A percentile compares a stretch with the other conserved stretches of the same genome.
These are phyloP conservation scores for Bucorvus abyssinicus DNA, from an alignment of 2,797 vertebrate species.

Conservation along the genomic window DNA sequence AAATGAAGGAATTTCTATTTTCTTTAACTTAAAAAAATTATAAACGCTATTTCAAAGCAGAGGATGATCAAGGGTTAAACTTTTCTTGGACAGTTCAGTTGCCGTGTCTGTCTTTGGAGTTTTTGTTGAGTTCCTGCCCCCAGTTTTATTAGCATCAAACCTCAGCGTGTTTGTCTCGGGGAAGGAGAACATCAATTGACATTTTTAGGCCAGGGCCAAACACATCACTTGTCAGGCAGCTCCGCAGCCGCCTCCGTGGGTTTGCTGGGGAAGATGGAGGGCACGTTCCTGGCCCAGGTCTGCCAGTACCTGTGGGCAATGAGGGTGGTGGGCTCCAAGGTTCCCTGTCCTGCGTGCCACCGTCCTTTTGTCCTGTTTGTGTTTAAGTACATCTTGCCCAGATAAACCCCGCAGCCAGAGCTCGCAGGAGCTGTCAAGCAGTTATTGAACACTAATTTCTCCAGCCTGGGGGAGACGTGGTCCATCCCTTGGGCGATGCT, in stretches of 20 bases:
- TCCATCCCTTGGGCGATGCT: background rate
- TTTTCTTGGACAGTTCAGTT: background rate
- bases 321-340: background rate
- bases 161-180: background rate
- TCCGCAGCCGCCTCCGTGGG: background rate
- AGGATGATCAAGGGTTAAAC: background rate
- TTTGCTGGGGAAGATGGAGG: fast-evolving
- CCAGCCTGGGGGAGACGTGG: background rate
- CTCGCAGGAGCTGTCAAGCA: fast-evolving
- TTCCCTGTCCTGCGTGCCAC: background rate
- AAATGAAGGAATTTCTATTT: background rate
- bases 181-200: background rate
- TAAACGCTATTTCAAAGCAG: fast-evolving
- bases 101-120: background rate
- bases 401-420: fast-evolving
- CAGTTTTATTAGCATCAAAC: background rate
- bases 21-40: background rate
- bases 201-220: conserved; percentile 37
- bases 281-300: background rate
- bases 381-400: background rate
- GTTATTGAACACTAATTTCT: fast-evolving
- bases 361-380: background rate
- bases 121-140: background rate
- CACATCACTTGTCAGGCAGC: background rate
- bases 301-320: fast-evolving